Base-by-base conservation (phyloP, 2,888 invertebrate species). In the Cylloceria caligata region DNA sequence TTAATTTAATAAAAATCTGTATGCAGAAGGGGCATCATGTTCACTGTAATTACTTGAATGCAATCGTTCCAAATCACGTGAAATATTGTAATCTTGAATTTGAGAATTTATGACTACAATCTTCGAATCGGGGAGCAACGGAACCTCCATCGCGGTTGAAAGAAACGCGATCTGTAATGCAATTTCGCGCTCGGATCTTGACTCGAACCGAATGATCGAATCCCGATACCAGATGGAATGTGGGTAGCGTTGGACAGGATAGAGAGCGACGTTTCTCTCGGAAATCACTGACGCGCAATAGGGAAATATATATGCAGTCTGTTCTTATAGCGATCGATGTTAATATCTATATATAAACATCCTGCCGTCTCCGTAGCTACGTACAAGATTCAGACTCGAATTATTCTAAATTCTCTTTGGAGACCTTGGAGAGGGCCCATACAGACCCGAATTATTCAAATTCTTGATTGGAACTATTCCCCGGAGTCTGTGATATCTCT, bases 151-250 rank as follows among this genome's bases (percentile, higher is more conserved):
- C 13, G 60, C 60, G n/a, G 16, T 60, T 36, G 60, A 34, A 16
- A 19, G 60, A 36, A 34, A 34, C 34, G 16, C 34, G 60, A 60
- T 11, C 19, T 24, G 16, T 34, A n/a, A 34, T 72, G 64, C 19
- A 39, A 79, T 79, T 73, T 73, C 27, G 49, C 65, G 27, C 19
- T 49, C 21, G 21, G 30, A 39, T 45, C 45, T 79, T 72, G 57
- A 84, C 86, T 87, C 86, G 86, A 87, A 87, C 83, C 84, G 84
- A 86, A 88, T 88, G 88, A 88, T 88, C 88, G 87, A 88, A 88
- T 88, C 85, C 87, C 84, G 85, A 86, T 87, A 88, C 85, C 88
- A 85, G 81, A 83, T 78, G 77, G 81, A 64, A 65, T 60, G 47
- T 47, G 34, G 13, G 34, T 30, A 62, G 45, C 45, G 60, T 72